These are phyloP conservation scores for Sclerodermus sp. DNA, from an alignment of 2,888 invertebrate species.

Conservation along the genomic window DNA sequence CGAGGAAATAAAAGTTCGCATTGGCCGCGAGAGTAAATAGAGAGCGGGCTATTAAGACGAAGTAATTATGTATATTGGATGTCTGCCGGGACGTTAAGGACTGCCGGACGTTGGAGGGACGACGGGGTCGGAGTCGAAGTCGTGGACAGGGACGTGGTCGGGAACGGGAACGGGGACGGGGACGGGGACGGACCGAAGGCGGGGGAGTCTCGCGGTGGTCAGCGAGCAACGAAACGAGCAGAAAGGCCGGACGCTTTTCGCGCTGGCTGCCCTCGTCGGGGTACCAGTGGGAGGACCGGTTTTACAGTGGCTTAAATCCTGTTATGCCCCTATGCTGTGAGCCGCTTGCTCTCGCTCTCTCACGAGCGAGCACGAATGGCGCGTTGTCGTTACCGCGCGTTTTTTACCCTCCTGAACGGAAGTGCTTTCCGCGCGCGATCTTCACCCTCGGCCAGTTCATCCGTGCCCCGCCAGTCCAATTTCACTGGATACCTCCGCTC, in stretches of 20 bases:
- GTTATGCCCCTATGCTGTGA: conserved; percentile 25
- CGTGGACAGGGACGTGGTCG: not conserved
- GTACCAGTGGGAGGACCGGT: conserved; percentile 38
- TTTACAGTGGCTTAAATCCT: conserved; percentile 41
- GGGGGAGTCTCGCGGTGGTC: conserved; percentile 12
- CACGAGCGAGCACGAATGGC: conserved; percentile 19
- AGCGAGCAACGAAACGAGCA: conserved; percentile 15
- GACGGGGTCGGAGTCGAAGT: not conserved
- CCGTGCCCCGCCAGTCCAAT: not conserved
- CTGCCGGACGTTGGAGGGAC: not conserved
- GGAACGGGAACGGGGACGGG: too few relatives aligned
- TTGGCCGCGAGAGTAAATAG: too few relatives aligned
- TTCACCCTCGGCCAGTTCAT: not conserved
- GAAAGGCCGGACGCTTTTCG: conserved; percentile 31
- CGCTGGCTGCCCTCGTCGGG: conserved; percentile 23
- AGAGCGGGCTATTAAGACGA: too few relatives aligned
- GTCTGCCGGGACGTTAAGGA: too few relatives aligned
- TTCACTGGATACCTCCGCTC: too few relatives aligned
- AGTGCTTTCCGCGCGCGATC: not conserved
- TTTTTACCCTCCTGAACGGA: conserved; percentile 3
- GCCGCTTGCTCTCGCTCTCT: conserved; percentile 34
- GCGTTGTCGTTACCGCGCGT: conserved; percentile 3
- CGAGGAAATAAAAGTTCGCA: too few relatives aligned
- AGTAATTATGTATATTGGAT: too few relatives aligned
- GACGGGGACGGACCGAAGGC: not conserved